phyloP scores from a whole-genome alignment of 1,140 invertebrate genomes.

The Campoletis sonorensis region DNA sequence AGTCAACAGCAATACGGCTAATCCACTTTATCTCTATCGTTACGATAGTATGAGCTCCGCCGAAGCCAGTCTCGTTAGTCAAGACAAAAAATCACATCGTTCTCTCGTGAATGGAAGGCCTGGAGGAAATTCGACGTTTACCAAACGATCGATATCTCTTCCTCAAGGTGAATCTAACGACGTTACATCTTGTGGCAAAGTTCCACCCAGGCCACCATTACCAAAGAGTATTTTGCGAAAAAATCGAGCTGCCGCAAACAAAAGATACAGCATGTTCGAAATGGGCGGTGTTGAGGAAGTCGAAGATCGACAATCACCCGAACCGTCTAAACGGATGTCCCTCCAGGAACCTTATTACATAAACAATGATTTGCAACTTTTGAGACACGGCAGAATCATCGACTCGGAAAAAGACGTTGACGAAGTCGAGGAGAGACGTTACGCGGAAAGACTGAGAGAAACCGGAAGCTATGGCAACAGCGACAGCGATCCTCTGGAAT shows the following conservation, averaged over 20 bases:
- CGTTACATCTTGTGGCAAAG: constrained; percentile 74
- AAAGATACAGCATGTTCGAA: constrained; percentile 89
- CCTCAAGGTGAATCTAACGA: constrained; percentile 76
- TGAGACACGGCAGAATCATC: constrained; percentile 62
- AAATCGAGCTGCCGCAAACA: constrained; percentile 78
- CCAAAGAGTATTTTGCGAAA: constrained; percentile 85
- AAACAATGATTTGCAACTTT: constrained; percentile 77
- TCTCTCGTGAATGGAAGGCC: constrained; percentile 67
- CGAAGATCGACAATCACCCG: constrained; percentile 74
- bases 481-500: constrained; percentile 66
- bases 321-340: constrained; percentile 82
- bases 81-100: constrained; percentile 73
- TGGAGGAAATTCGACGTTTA: constrained; percentile 75
- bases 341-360: constrained; percentile 84
- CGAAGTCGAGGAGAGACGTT: constrained; percentile 71
- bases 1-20: constrained; percentile 74
- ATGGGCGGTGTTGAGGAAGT: constrained; percentile 79
- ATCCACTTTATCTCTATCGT: constrained; percentile 88
- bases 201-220: constrained; percentile 83
- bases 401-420: constrained; percentile 75
- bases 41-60: constrained; percentile 85
- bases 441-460: constrained; percentile 68
- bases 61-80: constrained; percentile 79
- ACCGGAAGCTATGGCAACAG: constrained; percentile 56
- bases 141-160: constrained; percentile 82